Evolutionary conservation across 2,888 invertebrate species (phyloP).

Genomic region (Tinea semifulvella): DNA sequence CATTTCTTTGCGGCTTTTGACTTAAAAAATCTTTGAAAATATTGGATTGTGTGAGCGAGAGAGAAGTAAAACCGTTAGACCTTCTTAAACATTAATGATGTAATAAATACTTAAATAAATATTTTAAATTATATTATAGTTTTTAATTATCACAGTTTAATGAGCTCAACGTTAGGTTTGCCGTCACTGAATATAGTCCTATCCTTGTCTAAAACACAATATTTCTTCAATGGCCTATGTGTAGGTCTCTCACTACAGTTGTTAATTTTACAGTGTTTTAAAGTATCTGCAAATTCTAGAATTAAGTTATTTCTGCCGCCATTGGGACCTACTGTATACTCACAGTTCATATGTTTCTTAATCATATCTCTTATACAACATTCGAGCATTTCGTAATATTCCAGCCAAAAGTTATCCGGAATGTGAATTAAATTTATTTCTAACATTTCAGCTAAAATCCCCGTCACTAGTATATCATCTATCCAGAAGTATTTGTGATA

Average conservation of each 20-base stretch:
- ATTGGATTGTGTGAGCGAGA: too few species aligned
- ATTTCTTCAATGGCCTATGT: conserved; percentile 60
- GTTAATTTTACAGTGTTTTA: conserved; percentile 64
- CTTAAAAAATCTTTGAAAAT: too few species aligned
- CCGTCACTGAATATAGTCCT: conserved; percentile 38
- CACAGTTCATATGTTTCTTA: conserved; percentile 68
- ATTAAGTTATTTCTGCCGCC: conserved; percentile 78
- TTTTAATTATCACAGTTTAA: conserved; percentile 8
- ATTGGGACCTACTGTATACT: conserved; percentile 78
- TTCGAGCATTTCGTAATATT: conserved; percentile 75
- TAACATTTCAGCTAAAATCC: conserved; percentile 71
- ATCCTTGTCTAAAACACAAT: conserved; percentile 64
- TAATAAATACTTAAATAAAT: background rate
- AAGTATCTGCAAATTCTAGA: conserved; percentile 69
- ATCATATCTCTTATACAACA: conserved; percentile 76
- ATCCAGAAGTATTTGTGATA: conserved; percentile 86
- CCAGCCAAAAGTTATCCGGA: conserved; percentile 69
- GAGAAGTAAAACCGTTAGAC: too few species aligned
- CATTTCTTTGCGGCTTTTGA: too few species aligned
- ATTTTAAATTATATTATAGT: too few species aligned
- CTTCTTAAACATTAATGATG: too few species aligned
- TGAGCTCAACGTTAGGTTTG: conserved; percentile 19
- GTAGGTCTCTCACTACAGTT: conserved; percentile 60
- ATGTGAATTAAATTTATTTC: conserved; percentile 67
- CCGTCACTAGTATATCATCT: conserved; percentile 89